These are phyloP conservation scores for Sarcophaga subvicina DNA, from an alignment of 2,888 invertebrate species.

Conservation along the genomic window DNA sequence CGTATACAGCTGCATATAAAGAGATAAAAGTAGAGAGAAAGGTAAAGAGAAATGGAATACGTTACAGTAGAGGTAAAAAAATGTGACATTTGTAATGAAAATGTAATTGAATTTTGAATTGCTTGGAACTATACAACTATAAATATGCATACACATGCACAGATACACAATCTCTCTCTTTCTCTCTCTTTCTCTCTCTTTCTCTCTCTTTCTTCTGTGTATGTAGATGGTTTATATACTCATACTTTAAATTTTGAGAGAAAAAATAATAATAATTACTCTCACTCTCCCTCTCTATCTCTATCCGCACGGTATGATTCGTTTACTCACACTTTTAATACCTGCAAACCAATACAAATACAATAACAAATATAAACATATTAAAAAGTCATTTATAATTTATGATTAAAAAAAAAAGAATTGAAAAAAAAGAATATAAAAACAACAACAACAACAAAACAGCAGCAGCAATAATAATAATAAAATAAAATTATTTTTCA, in stretches of 20 bases:
- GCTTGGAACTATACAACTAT: conserved; percentile 28
- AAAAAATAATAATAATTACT: too few relatives aligned
- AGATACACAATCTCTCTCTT: neutral
- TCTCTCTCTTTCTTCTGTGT: neutral
- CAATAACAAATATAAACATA: conserved; percentile 49
- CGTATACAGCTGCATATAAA: too few relatives aligned
- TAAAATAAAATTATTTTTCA: conserved; percentile 26
- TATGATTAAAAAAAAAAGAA: conserved; percentile 45
- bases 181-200: neutral
- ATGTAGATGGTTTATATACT: too few relatives aligned
- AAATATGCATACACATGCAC: conserved; percentile 21
- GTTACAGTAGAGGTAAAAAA: neutral
- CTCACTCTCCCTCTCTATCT: neutral
- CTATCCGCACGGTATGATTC: too few relatives aligned
- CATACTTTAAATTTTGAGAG: too few relatives aligned
- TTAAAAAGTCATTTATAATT: conserved; percentile 65
- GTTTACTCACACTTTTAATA: neutral
- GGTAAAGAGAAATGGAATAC: neutral
- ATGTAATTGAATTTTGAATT: conserved; percentile 67
- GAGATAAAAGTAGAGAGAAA: too few relatives aligned
- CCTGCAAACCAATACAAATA: conserved; percentile 13
- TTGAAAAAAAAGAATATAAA: neutral
- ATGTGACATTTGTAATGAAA: conserved; percentile 56
- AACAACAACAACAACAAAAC: neutral
- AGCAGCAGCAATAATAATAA: neutral